Base-by-base conservation (phyloP, 2,888 invertebrate genomes). In the Rhopalosiphum nymphaeae region DNA sequence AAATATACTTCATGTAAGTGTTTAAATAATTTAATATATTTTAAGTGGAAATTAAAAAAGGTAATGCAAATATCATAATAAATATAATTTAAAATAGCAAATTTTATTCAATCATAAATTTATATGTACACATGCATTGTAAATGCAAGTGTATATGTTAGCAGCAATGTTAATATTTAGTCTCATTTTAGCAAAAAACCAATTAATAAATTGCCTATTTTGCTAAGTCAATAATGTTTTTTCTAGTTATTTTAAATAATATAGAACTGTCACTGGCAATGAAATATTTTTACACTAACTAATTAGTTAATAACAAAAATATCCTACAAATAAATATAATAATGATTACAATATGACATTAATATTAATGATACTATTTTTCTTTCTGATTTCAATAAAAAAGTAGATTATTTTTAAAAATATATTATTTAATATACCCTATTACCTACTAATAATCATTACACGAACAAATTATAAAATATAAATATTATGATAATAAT, bases 21-120 rank as follows among this genome's bases (percentile, higher is more conserved):
- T 36, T n/a, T 78, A 56, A 88, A 53, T 26, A 29, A 44, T 44
- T 57, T 29, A 29, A 57, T 57, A 13, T 56, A 56, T 56, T 89
- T 26, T 26, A 42, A 42, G 89, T 36, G 11, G 1, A 42, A 42
- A 89, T 42, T 89, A n/a, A 56, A 89, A 57, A 89, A 44, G 9
- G 9, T 57, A 57, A 87, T 87, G 49, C 44, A n/a, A 49, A 87
- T 46, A 87, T 49, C 1, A 57, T 57, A 89, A 42, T 26, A 25
- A 89, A 16, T 42, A 29, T 89, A 57, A 89, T 44, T 89, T 44
- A 1, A 89, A 89, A 89, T 89, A 89, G 57, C 16, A 29, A 57
- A 29, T 57, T n/a, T n/a, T 53, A 87, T 53, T 49, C 53, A 53
- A 21, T 25, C 36, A 88, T 49, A 88, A 88, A 88, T 88, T 29